Base-by-base conservation (phyloP, 2,797 vertebrate species). In the Meda fulgida region DNA sequence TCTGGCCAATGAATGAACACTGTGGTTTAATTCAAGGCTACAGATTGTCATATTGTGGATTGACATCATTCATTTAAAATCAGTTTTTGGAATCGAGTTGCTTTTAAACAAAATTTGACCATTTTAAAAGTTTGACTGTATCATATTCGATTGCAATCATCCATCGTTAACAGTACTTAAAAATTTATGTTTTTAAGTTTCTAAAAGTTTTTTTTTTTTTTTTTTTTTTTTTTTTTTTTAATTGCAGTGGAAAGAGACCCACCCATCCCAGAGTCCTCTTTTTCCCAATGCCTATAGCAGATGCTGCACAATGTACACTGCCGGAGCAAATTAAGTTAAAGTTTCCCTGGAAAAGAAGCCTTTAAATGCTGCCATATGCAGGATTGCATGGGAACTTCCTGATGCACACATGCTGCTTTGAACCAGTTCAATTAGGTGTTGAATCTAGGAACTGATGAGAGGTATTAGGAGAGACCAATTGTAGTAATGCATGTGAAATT, bases 281-380 rank as follows among this genome's bases (percentile, higher is more conserved):
- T 92, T 90, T 89, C 90, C 86, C 87, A 88, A 89, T 93, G 60
- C 85, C 92, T 93, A 92, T 91, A 89, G 91, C 78, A 88, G 85
- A 88, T 92, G 93, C 92, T 93, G 93, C 95, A 94, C 90, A 94
- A 92, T 92, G 92, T 92, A 94, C 92, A 90, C 92, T 93, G 92
- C 92, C 93, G 87, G 92, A 94, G 93, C 93, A 96, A 95, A 95
- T 95, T 95, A 95, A 94, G 93, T 95, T 95, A 95, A 94, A 94
- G 94, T 91, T 93, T 93, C 93, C 91, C 90, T 94, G 93, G 93
- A 89, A 95, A 94, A 95, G 93, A 93, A 94, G 91, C 92, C 92
- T 92, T 95, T 96, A 96, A 96, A 95, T 95, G 94, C 93, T 96
- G 94, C 95, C 95, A 96, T 94, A 96, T 96, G 95, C 93, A 94